These are phyloP conservation scores for Myotis yumanensis DNA, from an alignment of 2,113 vertebrate genomes.

Conservation along the genomic window DNA sequence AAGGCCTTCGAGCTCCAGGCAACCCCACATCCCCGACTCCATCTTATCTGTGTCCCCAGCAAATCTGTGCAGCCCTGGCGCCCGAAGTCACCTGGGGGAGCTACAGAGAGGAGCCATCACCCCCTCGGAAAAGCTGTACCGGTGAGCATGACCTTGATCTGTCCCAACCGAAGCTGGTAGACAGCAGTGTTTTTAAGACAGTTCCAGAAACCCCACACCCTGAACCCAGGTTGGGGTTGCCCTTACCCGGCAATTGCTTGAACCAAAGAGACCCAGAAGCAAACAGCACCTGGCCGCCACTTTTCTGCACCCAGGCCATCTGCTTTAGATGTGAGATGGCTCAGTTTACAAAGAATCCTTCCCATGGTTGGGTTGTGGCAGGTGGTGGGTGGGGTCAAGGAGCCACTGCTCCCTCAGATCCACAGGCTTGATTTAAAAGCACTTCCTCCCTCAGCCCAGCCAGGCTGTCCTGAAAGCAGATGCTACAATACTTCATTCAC, in stretches of 20 bases:
- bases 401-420: neutral
- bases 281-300: neutral
- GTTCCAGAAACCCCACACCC: neutral
- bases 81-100: constrained; percentile 90
- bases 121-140: constrained; percentile 91
- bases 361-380: neutral
- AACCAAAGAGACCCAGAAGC: neutral
- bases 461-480: neutral
- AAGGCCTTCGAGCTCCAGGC: neutral
- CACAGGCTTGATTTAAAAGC: neutral
- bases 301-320: neutral
- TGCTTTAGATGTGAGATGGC: neutral
- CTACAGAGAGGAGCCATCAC: constrained; percentile 88
- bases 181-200: neutral
- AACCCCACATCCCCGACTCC: too few relatives aligned
- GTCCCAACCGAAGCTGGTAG: rapidly evolving
- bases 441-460: neutral
- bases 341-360: neutral
- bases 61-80: constrained; percentile 88
- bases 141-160: constrained; percentile 86
- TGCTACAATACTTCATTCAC: neutral
- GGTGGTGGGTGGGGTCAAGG: neutral
- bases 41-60: constrained; percentile 35
- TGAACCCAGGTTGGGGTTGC: neutral
- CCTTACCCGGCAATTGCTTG: too few relatives aligned